A percentile compares a stretch with the other conserved stretches of the same genome.
Conservation (phyloP, 2,797 vertebrate species). For the Cottoperca gobio region DNA sequence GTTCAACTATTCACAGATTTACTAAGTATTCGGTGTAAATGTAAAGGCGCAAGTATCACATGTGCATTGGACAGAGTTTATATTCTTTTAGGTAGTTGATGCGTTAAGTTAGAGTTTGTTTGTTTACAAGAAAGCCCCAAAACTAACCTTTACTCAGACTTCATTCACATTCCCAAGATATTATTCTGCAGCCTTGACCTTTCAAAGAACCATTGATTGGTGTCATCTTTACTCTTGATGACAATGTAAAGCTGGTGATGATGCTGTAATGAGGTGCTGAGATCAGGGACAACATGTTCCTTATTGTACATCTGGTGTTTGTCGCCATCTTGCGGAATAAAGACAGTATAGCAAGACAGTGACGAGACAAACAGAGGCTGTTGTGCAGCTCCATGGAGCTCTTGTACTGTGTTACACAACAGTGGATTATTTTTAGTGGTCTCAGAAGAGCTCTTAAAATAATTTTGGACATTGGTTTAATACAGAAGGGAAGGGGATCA, state of each 20-base stretch:
- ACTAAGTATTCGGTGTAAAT: neutral
- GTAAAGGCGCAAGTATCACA: neutral
- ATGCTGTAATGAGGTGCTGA: conserved; percentile 9
- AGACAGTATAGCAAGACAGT: neutral
- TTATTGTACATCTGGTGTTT: neutral
- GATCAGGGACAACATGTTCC: conserved; percentile 47
- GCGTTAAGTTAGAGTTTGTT: neutral
- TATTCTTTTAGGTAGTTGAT: too few relatives aligned
- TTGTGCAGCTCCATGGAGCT: neutral
- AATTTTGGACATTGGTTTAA: conserved; percentile 5
- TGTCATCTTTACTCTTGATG: conserved; percentile 26
- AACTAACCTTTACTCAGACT: neutral
- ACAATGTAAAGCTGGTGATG: conserved; percentile 36
- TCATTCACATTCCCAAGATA: neutral
- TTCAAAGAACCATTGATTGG: conserved; percentile 20
- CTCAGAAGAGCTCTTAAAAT: conserved; percentile 4
- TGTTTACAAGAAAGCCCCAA: rapidly evolving
- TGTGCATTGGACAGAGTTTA: too few relatives aligned
- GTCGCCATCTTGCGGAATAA: conserved; percentile 68
- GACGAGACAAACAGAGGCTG: neutral
- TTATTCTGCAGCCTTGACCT: conserved; percentile 29
- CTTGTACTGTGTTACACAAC: conserved; percentile 51
- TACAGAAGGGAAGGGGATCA: neutral
- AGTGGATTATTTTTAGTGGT: conserved; percentile 45
- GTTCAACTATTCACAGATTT: neutral